phyloP scores from a whole-genome alignment of 2,797 vertebrate genomes.

The Bovichtus diacanthus region DNA sequence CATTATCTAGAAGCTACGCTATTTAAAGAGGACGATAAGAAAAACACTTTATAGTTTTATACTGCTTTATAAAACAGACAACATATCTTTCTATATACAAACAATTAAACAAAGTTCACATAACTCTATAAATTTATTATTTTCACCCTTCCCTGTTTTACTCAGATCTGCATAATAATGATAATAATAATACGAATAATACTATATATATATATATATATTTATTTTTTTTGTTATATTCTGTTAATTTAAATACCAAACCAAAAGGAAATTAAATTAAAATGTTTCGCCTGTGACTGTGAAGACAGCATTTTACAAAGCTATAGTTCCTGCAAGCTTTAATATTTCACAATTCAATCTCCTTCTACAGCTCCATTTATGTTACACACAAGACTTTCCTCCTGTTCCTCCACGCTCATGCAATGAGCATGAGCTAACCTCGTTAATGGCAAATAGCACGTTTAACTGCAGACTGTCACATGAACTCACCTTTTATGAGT shows the following conservation, averaged over 20 bases:
- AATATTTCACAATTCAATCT: background rate
- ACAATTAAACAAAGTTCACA: background rate
- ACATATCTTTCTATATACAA: background rate
- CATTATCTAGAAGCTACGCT: background rate
- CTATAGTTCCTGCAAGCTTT: background rate
- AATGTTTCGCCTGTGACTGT: no score
- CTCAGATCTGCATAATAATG: background rate
- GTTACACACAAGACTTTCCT: no score
- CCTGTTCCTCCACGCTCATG: no score
- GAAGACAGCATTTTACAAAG: no score
- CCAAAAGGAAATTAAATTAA: background rate
- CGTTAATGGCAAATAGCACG: no score
- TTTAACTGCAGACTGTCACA: no score
- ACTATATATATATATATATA: no score
- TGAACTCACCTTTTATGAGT: no score
- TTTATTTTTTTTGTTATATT: no score
- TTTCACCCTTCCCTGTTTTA: background rate
- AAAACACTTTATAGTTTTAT: no score
- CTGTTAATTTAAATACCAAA: background rate
- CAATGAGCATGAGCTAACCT: no score
- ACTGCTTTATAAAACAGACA: background rate
- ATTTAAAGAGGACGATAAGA: background rate
- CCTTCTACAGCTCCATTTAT: background rate
- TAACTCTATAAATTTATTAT: background rate
- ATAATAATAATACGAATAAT: no score